These are phyloP conservation scores for Murina feae DNA, from an alignment of 2,113 vertebrate genomes.

Conservation along the genomic window DNA sequence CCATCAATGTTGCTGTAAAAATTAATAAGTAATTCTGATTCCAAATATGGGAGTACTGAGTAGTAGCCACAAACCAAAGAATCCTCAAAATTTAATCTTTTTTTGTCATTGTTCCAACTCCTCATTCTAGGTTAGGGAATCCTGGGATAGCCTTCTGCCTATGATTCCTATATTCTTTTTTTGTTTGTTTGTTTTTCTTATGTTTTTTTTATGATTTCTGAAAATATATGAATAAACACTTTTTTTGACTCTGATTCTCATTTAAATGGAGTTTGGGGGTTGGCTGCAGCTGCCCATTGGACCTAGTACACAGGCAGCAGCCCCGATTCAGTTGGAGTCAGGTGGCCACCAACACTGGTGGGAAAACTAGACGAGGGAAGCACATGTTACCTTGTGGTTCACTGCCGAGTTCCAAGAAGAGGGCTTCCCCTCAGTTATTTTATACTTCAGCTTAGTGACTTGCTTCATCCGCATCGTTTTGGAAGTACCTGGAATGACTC, in stretches of 20 bases:
- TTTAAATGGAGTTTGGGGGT: conserved; percentile 16
- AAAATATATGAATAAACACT: conserved; percentile 17
- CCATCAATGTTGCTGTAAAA: no score
- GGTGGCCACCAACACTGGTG: background rate
- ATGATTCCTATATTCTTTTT: conserved; percentile 2
- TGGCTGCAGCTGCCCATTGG: conserved; percentile 22
- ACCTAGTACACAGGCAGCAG: background rate
- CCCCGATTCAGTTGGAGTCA: background rate
- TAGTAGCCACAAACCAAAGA: no score
- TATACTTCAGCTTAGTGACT: background rate
- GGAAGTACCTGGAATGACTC: conserved; percentile 55
- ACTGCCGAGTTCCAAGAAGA: background rate
- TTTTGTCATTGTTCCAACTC: background rate
- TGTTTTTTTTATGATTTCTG: conserved; percentile 35
- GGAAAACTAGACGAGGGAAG: background rate
- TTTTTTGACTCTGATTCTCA: background rate
- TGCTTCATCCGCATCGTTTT: conserved; percentile 49
- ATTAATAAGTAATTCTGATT: no score
- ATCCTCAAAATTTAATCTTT: no score
- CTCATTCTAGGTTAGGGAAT: background rate
- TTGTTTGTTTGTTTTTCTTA: background rate
- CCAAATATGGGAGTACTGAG: no score
- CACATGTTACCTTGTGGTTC: background rate
- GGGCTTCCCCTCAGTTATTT: background rate
- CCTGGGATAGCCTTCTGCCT: background rate